Evolutionary conservation across 2,888 invertebrate genomes (phyloP).

Genomic region (Drosophila maculinotata): DNA sequence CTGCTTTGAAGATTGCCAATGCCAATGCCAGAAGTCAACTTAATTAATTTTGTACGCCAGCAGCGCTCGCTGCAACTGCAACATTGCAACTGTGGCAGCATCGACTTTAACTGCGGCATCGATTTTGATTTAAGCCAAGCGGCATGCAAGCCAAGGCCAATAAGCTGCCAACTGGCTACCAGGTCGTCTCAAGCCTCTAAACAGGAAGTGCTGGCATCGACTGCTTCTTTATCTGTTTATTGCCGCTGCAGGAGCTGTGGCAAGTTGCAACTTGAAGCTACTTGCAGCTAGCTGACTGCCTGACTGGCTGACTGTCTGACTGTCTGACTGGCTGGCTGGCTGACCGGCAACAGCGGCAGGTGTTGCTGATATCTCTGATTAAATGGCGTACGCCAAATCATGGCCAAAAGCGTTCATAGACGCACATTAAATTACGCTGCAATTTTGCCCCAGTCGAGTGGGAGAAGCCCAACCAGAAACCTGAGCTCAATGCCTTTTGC

Average conservation of each 20-base stretch:
- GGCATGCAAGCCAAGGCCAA: slow-evolving; percentile 56
- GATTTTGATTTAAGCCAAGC: slow-evolving; percentile 60
- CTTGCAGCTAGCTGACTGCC: slow-evolving; percentile 6
- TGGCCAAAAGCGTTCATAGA: slow-evolving; percentile 70
- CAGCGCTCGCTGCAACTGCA: slow-evolving; percentile 45
- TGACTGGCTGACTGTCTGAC: no score
- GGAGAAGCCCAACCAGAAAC: slow-evolving; percentile 46
- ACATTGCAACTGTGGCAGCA: slow-evolving; percentile 19
- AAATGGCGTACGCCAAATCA: slow-evolving; percentile 78
- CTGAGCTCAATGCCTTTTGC: slow-evolving; percentile 34
- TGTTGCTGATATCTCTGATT: slow-evolving; percentile 78
- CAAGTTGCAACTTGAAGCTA: slow-evolving; percentile 22
- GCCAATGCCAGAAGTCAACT: slow-evolving; percentile 82
- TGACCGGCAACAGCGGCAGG: slow-evolving; percentile 66
- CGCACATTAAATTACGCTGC: slow-evolving; percentile 63
- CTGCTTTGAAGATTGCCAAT: no score
- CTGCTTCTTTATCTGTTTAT: slow-evolving; percentile 69
- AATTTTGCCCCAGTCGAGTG: slow-evolving; percentile 29
- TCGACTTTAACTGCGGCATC: slow-evolving; percentile 42
- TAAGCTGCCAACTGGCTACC: slow-evolving; percentile 45
- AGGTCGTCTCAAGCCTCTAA: slow-evolving; percentile 16
- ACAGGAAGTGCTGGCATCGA: slow-evolving; percentile 57
- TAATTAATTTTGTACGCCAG: slow-evolving; percentile 75
- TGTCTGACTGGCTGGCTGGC: no score
- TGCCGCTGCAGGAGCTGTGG: slow-evolving; percentile 72